Base-by-base conservation (phyloP, 2,113 vertebrate species). In the Pachyramphus minor region DNA sequence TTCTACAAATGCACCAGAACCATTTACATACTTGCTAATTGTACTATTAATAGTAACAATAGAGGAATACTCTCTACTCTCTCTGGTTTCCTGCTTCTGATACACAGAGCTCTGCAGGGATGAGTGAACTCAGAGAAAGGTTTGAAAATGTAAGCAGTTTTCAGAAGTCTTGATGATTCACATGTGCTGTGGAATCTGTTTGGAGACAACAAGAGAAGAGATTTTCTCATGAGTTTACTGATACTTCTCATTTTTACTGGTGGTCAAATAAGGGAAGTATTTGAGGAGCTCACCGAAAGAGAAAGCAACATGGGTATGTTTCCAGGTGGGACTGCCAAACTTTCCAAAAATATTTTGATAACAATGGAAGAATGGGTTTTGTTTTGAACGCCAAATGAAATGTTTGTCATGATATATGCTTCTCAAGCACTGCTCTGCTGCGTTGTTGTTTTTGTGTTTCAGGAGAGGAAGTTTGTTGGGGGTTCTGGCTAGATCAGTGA, bases 401-500 rank as follows among this genome's bases (percentile, higher is more conserved):
- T 3, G 8, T 69, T 45, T 41, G 14, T 25, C 13, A 3, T 19
- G 41, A 16, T 60, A 4, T 3, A 3, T 0, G 0, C 35, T 80
- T 68, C 67, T 56, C 3, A 9, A 9, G 23, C 44, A 14, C 25
- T 15, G 3, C 53, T 52, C 47, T 84, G 64, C n/a, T 22, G 39
- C 64, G 6, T 23, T 76, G 27, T 9, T 2, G 5, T 39, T 75
- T 63, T 33, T 90, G 35, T 95, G 33, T 62, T 96, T 22, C 97
- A 99, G 99, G 99, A 99, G 93, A 98, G 99, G 84, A 99, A 99
- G 93, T 99, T 99, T 98, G 79, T 98, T 12, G 99, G 99, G 8
- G 99, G 99, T 52, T 98, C 99, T 35, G 93, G 97, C 93, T 99
- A 99, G 97, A 98, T 99, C 97, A 99, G 98, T n/a, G 99, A 99